Percentiles rank a stretch among this genome's conserved stretches.
These are phyloP conservation scores for Brachionus sp. DNA, from an alignment of 1,140 invertebrate species.

Conservation along the genomic window DNA sequence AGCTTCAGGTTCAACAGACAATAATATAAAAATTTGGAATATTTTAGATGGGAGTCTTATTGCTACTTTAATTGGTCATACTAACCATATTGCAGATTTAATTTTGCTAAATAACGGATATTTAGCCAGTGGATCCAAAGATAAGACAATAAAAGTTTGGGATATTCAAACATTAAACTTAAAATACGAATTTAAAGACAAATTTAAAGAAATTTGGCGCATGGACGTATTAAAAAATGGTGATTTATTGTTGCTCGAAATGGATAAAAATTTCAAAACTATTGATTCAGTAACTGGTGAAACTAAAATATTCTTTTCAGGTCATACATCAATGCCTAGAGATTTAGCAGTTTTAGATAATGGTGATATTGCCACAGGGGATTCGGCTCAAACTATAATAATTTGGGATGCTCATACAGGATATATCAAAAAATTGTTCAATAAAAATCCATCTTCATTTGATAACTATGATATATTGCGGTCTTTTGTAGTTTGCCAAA, in stretches of 20 bases:
- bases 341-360: background rate
- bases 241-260: background rate
- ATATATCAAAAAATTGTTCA: slow-evolving; percentile 18
- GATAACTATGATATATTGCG: background rate
- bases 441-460: background rate
- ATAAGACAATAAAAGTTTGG: slow-evolving; percentile 35
- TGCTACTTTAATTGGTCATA: slow-evolving; percentile 19
- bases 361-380: background rate
- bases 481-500: background rate
- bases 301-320: background rate
- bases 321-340: background rate
- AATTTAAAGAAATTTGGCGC: background rate
- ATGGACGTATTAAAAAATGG: background rate
- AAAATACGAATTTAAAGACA: background rate
- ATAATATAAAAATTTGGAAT: slow-evolving; percentile 33
- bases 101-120: slow-evolving; percentile 5
- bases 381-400: background rate
- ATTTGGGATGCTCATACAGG: slow-evolving; percentile 2
- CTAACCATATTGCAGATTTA: background rate
- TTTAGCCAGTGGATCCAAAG: slow-evolving; percentile 21
- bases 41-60: background rate
- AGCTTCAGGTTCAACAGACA: background rate
- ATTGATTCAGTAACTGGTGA: background rate
- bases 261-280: background rate
- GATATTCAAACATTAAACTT: slow-evolving; percentile 64